A percentile compares a stretch with the other conserved stretches of the same genome.
Evolutionary conservation across 2,888 invertebrate species (phyloP).

Genomic region (Keiferia lycopersicella): DNA sequence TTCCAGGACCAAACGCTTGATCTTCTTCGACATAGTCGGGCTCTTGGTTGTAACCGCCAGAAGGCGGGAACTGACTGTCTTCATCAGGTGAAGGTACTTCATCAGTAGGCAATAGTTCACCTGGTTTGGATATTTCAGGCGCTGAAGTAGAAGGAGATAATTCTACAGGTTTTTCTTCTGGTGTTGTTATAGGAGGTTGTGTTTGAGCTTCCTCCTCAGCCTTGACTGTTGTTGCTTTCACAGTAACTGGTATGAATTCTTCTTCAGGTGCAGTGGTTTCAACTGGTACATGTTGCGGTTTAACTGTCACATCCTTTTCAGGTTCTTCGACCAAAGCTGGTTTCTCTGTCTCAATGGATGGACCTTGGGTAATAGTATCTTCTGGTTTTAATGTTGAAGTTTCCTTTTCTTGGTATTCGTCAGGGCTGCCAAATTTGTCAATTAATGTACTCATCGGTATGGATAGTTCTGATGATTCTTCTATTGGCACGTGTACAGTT

Average conservation of each 20-base stretch:
- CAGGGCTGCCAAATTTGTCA: slow-evolving; percentile 22
- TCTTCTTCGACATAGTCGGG: slow-evolving; percentile 90
- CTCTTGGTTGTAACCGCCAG: slow-evolving; percentile 74
- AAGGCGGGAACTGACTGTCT: slow-evolving; percentile 60
- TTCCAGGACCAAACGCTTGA: slow-evolving; percentile 92
- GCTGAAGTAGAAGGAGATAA: slow-evolving; percentile 40
- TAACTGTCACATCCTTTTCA: slow-evolving; percentile 34
- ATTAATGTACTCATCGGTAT: neutral
- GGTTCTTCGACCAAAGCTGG: slow-evolving; percentile 23
- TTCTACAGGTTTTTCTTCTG: slow-evolving; percentile 50
- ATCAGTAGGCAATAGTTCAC: slow-evolving; percentile 58
- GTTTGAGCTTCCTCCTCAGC: slow-evolving; percentile 40
- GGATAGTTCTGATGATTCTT: slow-evolving; percentile 6
- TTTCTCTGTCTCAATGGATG: slow-evolving; percentile 9
- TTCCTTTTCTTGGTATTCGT: slow-evolving; percentile 30
- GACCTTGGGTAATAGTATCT: neutral
- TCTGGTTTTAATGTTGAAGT: slow-evolving; percentile 6
- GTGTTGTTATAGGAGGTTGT: slow-evolving; percentile 40
- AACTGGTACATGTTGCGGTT: slow-evolving; percentile 31
- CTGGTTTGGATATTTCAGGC: slow-evolving; percentile 59
- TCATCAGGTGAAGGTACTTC: slow-evolving; percentile 61
- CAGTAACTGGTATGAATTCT: slow-evolving; percentile 32
- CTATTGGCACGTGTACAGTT: slow-evolving; percentile 30
- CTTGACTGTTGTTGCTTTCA: slow-evolving; percentile 34
- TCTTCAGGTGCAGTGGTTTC: slow-evolving; percentile 33